Evolutionary conservation across 1,140 invertebrate species (phyloP).

Genomic region (Eriocheir sinensis): DNA sequence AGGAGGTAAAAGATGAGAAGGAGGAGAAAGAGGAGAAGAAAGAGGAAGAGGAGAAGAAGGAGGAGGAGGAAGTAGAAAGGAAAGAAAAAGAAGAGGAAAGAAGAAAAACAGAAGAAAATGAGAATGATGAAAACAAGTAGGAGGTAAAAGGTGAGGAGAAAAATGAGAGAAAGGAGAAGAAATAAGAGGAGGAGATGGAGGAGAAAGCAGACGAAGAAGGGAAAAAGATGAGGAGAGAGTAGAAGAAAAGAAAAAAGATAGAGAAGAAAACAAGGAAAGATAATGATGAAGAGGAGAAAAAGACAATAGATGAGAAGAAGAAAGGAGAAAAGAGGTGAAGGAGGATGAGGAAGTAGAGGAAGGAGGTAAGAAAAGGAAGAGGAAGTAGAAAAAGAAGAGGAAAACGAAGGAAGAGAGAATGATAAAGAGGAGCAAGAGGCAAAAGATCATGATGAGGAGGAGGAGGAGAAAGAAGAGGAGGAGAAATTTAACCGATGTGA

Average conservation of each 20-base stretch:
- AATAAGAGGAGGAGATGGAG: not conserved
- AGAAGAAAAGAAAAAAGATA: too few species aligned
- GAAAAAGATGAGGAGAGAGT: too few species aligned
- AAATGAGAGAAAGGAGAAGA: not conserved
- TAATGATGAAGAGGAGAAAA: too few species aligned
- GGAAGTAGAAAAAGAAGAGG: not conserved
- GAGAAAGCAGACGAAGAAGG: too few species aligned
- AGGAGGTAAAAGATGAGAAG: not conserved
- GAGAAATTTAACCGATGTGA: not conserved
- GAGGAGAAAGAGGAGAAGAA: constrained; percentile 2
- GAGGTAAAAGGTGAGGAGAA: not conserved
- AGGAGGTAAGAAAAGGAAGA: not conserved
- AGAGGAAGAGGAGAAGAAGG: not conserved
- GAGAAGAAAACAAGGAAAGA: too few species aligned
- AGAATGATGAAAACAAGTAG: not conserved
- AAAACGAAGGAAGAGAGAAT: not conserved
- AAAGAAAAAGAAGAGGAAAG: too few species aligned
- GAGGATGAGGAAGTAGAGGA: not conserved
- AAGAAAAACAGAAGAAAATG: not conserved
- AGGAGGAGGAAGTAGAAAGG: not conserved
- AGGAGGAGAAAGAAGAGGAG: not conserved
- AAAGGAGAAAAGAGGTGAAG: too few species aligned
- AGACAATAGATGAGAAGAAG: too few species aligned
- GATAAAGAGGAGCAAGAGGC: not conserved
- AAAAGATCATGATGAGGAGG: not conserved